Evolutionary conservation across 2,888 invertebrate species (phyloP).

Genomic region (Parascotia fuliginaria): DNA sequence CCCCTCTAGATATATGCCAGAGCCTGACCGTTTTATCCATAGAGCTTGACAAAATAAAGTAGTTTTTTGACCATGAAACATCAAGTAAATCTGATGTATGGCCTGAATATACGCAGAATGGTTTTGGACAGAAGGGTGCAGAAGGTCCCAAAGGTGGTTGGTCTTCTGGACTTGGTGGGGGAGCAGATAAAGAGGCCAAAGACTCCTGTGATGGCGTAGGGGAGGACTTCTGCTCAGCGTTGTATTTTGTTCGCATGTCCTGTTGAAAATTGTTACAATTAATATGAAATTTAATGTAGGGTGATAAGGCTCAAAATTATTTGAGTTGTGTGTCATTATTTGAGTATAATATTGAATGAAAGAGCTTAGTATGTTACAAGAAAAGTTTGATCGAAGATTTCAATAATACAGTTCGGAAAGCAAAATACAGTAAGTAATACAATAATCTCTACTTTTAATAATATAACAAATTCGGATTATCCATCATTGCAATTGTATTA

Average conservation of each 20-base stretch:
- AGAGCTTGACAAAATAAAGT: slow-evolving; percentile 98
- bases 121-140: slow-evolving; percentile 94
- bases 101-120: slow-evolving; percentile 96
- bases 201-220: slow-evolving; percentile 98
- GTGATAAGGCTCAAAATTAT: no score
- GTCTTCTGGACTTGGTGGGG: slow-evolving; percentile 85
- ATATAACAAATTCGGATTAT: no score
- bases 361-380: no score
- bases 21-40: slow-evolving; percentile 98
- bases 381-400: no score
- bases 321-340: no score
- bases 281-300: no score
- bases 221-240: slow-evolving; percentile 94
- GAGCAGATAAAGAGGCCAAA: slow-evolving; percentile 87
- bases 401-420: no score
- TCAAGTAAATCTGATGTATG: slow-evolving; percentile 98
- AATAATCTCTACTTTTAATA: no score
- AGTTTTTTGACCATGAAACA: slow-evolving; percentile 99
- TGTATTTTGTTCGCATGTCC: slow-evolving; percentile 98
- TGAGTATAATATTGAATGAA: no score
- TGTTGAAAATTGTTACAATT: slow-evolving; percentile 59
- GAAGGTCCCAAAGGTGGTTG: slow-evolving; percentile 81
- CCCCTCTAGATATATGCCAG: slow-evolving; percentile 98
- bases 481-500: no score
- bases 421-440: no score